These are phyloP conservation scores for Neogobius melanostomus DNA, from an alignment of 2,113 vertebrate genomes.

Conservation along the genomic window DNA sequence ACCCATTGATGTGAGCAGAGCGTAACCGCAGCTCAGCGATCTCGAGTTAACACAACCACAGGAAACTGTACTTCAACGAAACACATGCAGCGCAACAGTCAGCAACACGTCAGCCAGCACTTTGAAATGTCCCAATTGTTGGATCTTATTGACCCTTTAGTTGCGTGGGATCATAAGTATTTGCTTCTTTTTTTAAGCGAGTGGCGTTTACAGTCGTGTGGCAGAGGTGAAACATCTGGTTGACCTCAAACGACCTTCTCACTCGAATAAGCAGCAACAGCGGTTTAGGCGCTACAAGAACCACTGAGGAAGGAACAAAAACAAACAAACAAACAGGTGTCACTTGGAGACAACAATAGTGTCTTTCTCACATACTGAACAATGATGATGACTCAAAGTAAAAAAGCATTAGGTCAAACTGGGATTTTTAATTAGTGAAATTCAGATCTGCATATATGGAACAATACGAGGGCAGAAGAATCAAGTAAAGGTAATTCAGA, in stretches of 20 bases:
- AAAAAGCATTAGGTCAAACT: no score
- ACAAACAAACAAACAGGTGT: slow-evolving; percentile 45
- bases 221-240: slow-evolving; percentile 8
- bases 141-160: not conserved
- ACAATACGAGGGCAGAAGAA: no score
- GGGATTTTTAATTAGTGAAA: no score
- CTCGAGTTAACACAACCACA: slow-evolving; percentile 63
- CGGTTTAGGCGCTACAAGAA: slow-evolving; percentile 21
- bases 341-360: slow-evolving; percentile 37
- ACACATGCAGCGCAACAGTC: slow-evolving; percentile 5
- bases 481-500: no score
- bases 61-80: slow-evolving; percentile 60
- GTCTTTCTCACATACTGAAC: not conserved
- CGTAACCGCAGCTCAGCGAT: slow-evolving; percentile 58
- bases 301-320: slow-evolving; percentile 16
- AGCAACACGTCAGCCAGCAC: not conserved
- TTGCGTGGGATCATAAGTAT: not conserved
- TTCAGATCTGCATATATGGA: no score
- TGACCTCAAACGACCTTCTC: slow-evolving; percentile 45
- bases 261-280: slow-evolving; percentile 23
- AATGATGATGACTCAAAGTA: no score
- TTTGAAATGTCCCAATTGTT: not conserved
- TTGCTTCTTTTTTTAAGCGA: no score
- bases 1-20: slow-evolving; percentile 51
- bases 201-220: not conserved